These are phyloP conservation scores for Protodeltote pygarga DNA, from an alignment of 2,888 invertebrate species.

Conservation along the genomic window DNA sequence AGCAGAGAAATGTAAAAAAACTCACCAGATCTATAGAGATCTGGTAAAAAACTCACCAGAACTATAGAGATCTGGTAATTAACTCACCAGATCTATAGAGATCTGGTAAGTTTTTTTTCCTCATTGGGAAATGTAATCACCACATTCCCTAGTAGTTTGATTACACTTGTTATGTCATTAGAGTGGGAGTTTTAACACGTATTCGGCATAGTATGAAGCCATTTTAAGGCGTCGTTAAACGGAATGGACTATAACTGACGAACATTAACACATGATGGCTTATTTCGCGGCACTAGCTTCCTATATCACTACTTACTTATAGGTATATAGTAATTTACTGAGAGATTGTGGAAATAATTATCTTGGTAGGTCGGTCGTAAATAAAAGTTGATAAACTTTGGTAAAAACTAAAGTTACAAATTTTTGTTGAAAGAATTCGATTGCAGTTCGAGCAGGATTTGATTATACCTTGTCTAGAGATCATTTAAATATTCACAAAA, in stretches of 20 bases:
- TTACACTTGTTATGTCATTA: slow-evolving; percentile 46
- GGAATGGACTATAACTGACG: slow-evolving; percentile 48
- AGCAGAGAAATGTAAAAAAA: too few relatives aligned
- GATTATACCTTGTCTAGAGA: too few relatives aligned
- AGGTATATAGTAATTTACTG: slow-evolving; percentile 3
- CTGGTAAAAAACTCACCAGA: too few relatives aligned
- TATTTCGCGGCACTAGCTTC: slow-evolving; percentile 39
- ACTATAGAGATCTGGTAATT: too few relatives aligned
- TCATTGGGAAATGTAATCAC: slow-evolving; percentile 33
- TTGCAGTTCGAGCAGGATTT: too few relatives aligned
- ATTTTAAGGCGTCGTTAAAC: slow-evolving; percentile 53
- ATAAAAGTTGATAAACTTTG: too few relatives aligned
- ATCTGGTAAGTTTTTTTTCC: too few relatives aligned
- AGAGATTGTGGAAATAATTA: background rate
- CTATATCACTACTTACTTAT: slow-evolving; percentile 18
- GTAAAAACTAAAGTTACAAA: too few relatives aligned
- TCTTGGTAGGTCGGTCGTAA: background rate
- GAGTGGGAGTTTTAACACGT: slow-evolving; percentile 47
- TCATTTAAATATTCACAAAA: too few relatives aligned
- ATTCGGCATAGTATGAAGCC: slow-evolving; percentile 22
- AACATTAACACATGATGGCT: slow-evolving; percentile 49
- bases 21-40: too few relatives aligned
- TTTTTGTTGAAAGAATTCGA: too few relatives aligned
- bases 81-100: too few relatives aligned
- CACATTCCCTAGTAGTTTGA: slow-evolving; percentile 36